Conservation (phyloP, 2,797 vertebrate genomes). For the Pantherophis vulpinus region DNA sequence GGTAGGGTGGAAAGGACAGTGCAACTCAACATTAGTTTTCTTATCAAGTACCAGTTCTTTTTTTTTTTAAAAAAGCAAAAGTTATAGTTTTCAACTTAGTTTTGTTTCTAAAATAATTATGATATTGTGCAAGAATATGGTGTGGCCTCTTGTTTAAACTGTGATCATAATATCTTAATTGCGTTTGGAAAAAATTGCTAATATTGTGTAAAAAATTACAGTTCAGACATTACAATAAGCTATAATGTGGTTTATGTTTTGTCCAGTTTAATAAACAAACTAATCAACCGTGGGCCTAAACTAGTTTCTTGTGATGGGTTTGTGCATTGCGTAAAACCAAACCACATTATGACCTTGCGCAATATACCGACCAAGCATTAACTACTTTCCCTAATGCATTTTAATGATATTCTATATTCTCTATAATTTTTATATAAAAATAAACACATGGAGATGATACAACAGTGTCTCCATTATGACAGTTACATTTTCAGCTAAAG, state of each 20-base stretch:
- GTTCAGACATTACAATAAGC: not conserved
- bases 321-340: not conserved
- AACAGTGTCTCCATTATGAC: conserved; percentile 57
- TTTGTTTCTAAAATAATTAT: conserved; percentile 61
- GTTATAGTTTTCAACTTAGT: conserved; percentile 42
- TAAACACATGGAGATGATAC: conserved; percentile 62
- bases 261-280: not conserved
- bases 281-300: not conserved
- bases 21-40: not conserved
- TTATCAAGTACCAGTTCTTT: not conserved
- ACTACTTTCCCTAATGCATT: conserved; percentile 44
- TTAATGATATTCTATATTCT: conserved; percentile 67
- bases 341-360: not conserved
- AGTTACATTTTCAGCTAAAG: conserved; percentile 62
- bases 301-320: not conserved
- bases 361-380: not conserved
- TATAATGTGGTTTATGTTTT: not conserved
- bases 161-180: conserved; percentile 67
- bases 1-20: not conserved
- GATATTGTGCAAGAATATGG: conserved; percentile 60
- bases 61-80: too few species aligned
- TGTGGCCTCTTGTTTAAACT: conserved; percentile 60
- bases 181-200: conserved; percentile 43
- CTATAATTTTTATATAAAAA: conserved; percentile 63
- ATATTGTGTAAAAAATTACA: not conserved